Percentiles rank a stretch among this genome's conserved stretches.
These are phyloP conservation scores for Adelosebastes latens DNA, from an alignment of 2,797 vertebrate species.

Conservation along the genomic window DNA sequence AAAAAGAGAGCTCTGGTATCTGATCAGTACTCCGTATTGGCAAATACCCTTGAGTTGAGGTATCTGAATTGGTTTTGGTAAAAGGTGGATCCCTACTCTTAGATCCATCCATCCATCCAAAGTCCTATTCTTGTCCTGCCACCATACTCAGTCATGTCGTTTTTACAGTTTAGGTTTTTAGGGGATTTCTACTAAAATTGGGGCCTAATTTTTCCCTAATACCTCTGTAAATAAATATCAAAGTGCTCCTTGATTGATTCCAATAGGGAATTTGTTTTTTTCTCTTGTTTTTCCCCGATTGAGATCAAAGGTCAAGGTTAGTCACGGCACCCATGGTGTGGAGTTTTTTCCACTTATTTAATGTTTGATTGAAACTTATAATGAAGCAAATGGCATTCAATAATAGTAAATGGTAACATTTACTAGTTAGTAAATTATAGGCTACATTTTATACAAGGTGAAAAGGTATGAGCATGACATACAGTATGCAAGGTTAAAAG, in stretches of 20 bases:
- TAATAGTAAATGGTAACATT: too few relatives aligned
- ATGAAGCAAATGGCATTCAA: too few relatives aligned
- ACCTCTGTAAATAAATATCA: background rate
- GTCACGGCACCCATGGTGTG: too few relatives aligned
- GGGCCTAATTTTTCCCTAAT: background rate
- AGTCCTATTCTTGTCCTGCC: background rate
- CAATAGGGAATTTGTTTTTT: background rate
- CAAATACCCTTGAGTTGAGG: background rate
- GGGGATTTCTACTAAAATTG: background rate
- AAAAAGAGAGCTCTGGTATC: background rate
- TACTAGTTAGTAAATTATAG: too few relatives aligned
- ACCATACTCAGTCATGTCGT: background rate
- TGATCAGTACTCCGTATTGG: background rate
- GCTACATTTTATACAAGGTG: too few relatives aligned
- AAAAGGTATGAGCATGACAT: too few relatives aligned
- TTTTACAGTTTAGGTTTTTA: background rate
- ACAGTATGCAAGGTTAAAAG: too few relatives aligned
- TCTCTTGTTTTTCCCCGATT: background rate
- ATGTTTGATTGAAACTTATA: too few relatives aligned
- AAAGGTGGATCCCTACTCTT: background rate
- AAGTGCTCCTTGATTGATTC: background rate
- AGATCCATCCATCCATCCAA: background rate
- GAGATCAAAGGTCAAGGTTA: background rate
- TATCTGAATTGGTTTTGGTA: background rate
- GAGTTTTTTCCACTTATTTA: too few relatives aligned